Percentiles rank a stretch among this genome's conserved stretches.
phyloP scores from a whole-genome alignment of 2,888 invertebrate species.

The Philopedon plagiatum region DNA sequence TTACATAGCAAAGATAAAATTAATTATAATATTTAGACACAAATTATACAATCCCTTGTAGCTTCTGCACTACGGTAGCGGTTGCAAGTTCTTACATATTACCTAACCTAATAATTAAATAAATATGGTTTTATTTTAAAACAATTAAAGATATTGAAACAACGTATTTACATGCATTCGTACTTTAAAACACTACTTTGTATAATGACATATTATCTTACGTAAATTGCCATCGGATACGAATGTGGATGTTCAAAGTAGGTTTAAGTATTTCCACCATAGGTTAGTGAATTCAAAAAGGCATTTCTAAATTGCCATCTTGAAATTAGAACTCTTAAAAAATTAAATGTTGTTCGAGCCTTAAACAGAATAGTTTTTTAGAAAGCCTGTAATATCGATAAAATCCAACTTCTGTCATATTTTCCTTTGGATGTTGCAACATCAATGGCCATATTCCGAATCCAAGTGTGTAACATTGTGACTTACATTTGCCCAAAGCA shows the following conservation, averaged over 20 bases:
- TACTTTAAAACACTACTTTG: background rate
- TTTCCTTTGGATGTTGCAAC: too few relatives aligned
- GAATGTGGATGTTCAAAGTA: background rate
- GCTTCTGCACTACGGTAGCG: background rate
- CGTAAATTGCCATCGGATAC: background rate
- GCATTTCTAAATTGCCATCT: background rate
- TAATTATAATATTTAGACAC: background rate
- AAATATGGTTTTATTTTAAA: background rate
- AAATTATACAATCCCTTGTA: background rate
- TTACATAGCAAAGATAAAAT: background rate
- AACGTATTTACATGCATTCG: constrained; percentile 7
- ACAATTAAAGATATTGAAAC: background rate
- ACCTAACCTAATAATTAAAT: background rate
- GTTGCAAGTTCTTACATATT: background rate
- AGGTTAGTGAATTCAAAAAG: background rate
- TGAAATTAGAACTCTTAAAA: too few relatives aligned
- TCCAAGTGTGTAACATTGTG: too few relatives aligned
- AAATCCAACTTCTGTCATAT: too few relatives aligned
- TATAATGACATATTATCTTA: constrained; percentile 6
- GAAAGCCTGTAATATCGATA: too few relatives aligned
- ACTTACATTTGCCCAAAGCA: too few relatives aligned
- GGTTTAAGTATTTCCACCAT: background rate
- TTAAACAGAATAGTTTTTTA: too few relatives aligned
- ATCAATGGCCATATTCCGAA: too few relatives aligned
- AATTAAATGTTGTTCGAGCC: too few relatives aligned